phyloP scores from a whole-genome alignment of 92 coral and sea anemone species.

The Phenganax subtilis region DNA sequence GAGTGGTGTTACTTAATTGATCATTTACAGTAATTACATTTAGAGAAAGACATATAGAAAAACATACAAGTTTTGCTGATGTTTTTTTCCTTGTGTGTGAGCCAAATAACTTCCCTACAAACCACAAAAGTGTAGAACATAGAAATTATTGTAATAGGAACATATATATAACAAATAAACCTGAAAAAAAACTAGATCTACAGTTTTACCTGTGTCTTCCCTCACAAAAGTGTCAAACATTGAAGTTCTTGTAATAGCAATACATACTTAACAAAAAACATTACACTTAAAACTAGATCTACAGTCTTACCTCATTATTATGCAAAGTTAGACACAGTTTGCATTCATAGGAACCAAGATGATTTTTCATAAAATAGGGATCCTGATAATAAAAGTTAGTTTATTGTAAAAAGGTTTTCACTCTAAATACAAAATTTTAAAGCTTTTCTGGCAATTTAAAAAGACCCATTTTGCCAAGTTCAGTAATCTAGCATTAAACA shows the following conservation, averaged over 20 bases:
- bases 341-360: slow-evolving; percentile 97
- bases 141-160: background rate
- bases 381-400: slow-evolving; percentile 50
- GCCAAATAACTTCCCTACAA: slow-evolving; percentile 90
- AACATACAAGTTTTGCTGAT: slow-evolving; percentile 92
- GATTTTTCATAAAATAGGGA: slow-evolving; percentile 97
- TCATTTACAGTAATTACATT: too few species aligned
- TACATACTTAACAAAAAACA: background rate
- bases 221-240: too few species aligned
- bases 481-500: too few species aligned
- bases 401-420: too few species aligned
- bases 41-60: background rate
- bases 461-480: too few species aligned
- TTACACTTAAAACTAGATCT: background rate
- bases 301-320: slow-evolving; percentile 75
- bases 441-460: too few species aligned
- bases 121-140: background rate
- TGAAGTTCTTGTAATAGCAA: background rate
- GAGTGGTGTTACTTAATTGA: too few species aligned
- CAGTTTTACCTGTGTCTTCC: background rate
- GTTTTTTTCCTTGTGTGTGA: slow-evolving; percentile 95
- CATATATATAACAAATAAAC: background rate
- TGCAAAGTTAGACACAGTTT: slow-evolving; percentile 90
- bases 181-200: background rate
- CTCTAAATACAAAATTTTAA: background rate